Percentiles rank a stretch among this genome's conserved stretches.
Conservation (phyloP, 1,140 invertebrate species). For the Drosophila trapezifrons region DNA sequence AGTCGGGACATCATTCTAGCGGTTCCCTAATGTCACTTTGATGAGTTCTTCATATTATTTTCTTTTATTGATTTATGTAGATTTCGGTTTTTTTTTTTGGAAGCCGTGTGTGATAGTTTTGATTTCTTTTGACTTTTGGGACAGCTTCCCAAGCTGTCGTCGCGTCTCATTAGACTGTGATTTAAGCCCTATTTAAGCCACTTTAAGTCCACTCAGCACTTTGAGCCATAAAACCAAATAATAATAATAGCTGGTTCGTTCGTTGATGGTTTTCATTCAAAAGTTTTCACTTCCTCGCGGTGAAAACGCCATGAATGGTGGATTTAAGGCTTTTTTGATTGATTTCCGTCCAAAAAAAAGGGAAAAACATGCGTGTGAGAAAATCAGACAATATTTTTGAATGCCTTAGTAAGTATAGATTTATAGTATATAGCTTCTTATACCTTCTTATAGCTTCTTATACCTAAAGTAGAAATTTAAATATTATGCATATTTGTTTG, state of each 20-base stretch:
- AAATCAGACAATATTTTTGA: not conserved
- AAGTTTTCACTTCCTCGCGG: constrained; percentile 35
- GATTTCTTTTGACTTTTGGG: not conserved
- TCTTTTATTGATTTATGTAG: constrained; percentile 61
- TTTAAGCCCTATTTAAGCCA: constrained; percentile 34
- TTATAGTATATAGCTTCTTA: not conserved
- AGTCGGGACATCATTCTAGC: constrained; percentile 45
- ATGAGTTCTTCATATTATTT: constrained; percentile 57
- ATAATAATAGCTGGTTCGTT: constrained; percentile 29
- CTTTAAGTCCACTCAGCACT: constrained; percentile 26
- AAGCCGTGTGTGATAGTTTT: constrained; percentile 39
- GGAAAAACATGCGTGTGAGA: constrained; percentile 28
- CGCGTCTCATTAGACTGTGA: constrained; percentile 44
- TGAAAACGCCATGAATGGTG: constrained; percentile 6
- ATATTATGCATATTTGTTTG: not conserved
- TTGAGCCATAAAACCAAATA: constrained; percentile 33
- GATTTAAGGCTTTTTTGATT: constrained; percentile 25
- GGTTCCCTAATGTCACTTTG: constrained; percentile 61
- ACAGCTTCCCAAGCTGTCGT: constrained; percentile 42
- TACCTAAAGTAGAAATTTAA: too few species aligned
- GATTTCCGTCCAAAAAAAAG: constrained; percentile 31
- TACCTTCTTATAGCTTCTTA: too few species aligned
- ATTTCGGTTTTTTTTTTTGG: constrained; percentile 42
- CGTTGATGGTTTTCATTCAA: constrained; percentile 37
- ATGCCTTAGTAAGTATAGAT: not conserved